Evolutionary conservation across 53 echinoderm and acorn worm species (phyloP), one percentile per base, ranked within the genome.

Genomic region (Echinometra lucunter): DNA sequence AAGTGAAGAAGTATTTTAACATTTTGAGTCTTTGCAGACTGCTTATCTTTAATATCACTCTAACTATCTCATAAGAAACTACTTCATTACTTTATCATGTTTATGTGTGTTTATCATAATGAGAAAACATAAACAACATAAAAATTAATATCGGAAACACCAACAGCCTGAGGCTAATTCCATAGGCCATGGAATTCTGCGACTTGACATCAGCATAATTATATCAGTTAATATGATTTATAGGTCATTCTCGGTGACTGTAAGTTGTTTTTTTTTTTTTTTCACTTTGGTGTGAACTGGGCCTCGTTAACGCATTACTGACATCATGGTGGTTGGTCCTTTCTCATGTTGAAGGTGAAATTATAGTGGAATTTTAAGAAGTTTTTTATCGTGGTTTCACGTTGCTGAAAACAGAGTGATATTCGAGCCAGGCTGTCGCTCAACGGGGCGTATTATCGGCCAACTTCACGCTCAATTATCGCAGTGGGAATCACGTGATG

Each of bases 401-500:
- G 72, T 91, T 91, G 91, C 91, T 44, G 70, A 91, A 91, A 91
- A 91, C 91, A 91, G 37, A 16, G 34, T 91, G 91, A 69, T 67
- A 91, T 72, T 72, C 30, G 91, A 91, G 91, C 25, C 72, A 18
- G 1, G 30, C 58, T 69, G 70, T 91, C 91, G 67, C 91, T 91
- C 91, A 91, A 69, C 91, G 69, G 69, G 91, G 91, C 44, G 28
- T 91, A 91, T 89, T 60, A 89, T 89, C 91, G 45, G 21, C 47
- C 58, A 21, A 40, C 19, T 91, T 69, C 91, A 91, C 91, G 91
- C 70, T 91, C 91, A 91, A 91, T 90, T 91, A 91, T 91, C 91
- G 40, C 72, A 37, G 91, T 45, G 69, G 69, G 91, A 91, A 21
- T 27, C 91, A 91, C 91, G 91, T 91, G 91, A 8, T n/a, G n/a